Percentiles rank a stretch among this genome's conserved stretches.
These are phyloP conservation scores for Drosophila orena DNA, from an alignment of 1,140 invertebrate species.

Conservation along the genomic window DNA sequence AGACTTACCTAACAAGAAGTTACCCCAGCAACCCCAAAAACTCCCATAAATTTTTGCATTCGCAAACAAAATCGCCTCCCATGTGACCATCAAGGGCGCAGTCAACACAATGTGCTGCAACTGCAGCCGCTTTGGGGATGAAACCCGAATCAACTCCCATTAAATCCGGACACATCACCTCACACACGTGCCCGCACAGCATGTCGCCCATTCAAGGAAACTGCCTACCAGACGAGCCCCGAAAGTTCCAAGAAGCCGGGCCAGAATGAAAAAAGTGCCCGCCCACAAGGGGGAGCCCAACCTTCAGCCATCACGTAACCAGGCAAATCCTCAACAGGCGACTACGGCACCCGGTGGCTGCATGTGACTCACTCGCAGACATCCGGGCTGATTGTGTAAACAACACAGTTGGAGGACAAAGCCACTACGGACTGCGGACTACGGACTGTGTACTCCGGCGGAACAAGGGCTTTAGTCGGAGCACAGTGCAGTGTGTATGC, in stretches of 20 bases:
- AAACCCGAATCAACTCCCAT: constrained; percentile 7
- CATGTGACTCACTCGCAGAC: constrained; percentile 68
- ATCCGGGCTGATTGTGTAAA: constrained; percentile 65
- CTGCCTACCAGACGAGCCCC: constrained; percentile 38
- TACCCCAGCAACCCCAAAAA: constrained; percentile 5
- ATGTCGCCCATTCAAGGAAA: constrained; percentile 21
- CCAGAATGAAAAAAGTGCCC: background rate
- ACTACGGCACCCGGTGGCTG: constrained; percentile 50
- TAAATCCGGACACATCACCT: constrained; percentile 6
- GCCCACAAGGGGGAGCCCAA: background rate
- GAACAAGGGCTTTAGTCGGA: constrained; percentile 1
- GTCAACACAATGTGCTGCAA: constrained; percentile 26
- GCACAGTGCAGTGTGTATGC: no score
- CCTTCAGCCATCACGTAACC: constrained; percentile 56
- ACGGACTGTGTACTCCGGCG: background rate
- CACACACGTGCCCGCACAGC: constrained; percentile 52
- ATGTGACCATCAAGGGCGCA: constrained; percentile 40
- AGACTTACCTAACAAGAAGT: no score
- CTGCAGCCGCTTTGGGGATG: constrained; percentile 4
- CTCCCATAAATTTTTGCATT: constrained; percentile 19
- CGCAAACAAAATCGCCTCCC: constrained; percentile 15
- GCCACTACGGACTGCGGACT: background rate
- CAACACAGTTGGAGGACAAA: constrained; percentile 44
- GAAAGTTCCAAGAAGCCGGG: constrained; percentile 34
- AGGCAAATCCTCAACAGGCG: constrained; percentile 23